Conservation (phyloP, 2,113 vertebrate genomes). For the Lamprologus speciosus region DNA sequence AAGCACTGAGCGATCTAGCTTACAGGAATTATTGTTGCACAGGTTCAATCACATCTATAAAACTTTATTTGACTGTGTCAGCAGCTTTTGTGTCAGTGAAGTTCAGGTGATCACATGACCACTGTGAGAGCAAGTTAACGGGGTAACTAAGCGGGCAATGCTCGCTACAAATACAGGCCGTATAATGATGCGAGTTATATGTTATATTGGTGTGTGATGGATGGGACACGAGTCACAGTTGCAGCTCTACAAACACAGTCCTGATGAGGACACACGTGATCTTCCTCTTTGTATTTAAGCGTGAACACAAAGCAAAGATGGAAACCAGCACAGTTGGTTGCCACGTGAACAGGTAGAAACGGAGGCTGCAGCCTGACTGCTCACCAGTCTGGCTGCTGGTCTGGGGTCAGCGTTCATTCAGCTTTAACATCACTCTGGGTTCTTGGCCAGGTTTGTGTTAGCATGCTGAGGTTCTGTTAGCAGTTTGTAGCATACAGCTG, state of each 20-base stretch:
- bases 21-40: background rate
- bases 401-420: background rate
- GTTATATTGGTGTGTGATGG: background rate
- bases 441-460: background rate
- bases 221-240: background rate
- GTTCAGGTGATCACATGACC: background rate
- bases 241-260: background rate
- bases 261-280: background rate
- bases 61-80: background rate
- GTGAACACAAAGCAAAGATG: background rate
- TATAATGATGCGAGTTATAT: background rate
- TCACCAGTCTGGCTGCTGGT: background rate
- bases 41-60: background rate
- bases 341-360: background rate
- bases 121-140: background rate
- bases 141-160: background rate
- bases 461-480: background rate
- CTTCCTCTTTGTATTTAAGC: background rate
- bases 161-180: background rate
- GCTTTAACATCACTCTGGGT: background rate
- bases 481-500: background rate
- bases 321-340: background rate
- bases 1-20: background rate
- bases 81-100: background rate
- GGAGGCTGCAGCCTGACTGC: background rate